These are phyloP conservation scores for Trichonephila clavipes DNA, from an alignment of 1,140 invertebrate species.

Conservation along the genomic window DNA sequence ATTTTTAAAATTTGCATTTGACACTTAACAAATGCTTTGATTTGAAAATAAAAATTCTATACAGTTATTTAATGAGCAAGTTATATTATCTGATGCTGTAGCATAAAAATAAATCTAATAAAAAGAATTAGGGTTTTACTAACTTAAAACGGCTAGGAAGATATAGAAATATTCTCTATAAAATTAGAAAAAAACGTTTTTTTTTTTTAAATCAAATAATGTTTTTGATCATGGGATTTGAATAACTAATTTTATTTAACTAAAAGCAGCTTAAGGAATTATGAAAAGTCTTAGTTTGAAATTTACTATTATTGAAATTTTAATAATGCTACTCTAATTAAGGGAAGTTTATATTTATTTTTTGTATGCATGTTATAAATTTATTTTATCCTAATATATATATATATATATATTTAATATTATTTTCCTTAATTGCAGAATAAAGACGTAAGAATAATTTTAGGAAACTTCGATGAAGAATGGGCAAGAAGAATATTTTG, in stretches of 20 bases:
- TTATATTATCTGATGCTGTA: too few relatives aligned
- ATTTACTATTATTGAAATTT: background rate
- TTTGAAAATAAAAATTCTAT: too few relatives aligned
- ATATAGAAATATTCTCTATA: too few relatives aligned
- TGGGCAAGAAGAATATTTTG: slow-evolving; percentile 97
- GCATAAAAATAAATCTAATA: too few relatives aligned
- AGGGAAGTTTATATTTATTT: background rate
- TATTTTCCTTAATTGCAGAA: slow-evolving; percentile 81
- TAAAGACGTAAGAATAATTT: slow-evolving; percentile 96
- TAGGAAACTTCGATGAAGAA: slow-evolving; percentile 97
- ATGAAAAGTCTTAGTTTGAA: background rate
- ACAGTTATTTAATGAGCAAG: too few relatives aligned
- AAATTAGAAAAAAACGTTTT: too few relatives aligned
- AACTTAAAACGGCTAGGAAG: too few relatives aligned
- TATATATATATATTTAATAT: too few relatives aligned
- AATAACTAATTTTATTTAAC: background rate
- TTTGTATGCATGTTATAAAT: background rate
- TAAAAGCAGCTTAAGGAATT: background rate
- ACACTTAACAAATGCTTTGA: too few relatives aligned
- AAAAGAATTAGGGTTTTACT: too few relatives aligned
- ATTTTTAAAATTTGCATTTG: too few relatives aligned
- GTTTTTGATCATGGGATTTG: background rate
- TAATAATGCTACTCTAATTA: background rate
- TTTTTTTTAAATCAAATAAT: too few relatives aligned
- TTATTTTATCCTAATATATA: background rate